Conservation (phyloP, 2,888 invertebrate species). For the Caenorhabditis uteleia region DNA sequence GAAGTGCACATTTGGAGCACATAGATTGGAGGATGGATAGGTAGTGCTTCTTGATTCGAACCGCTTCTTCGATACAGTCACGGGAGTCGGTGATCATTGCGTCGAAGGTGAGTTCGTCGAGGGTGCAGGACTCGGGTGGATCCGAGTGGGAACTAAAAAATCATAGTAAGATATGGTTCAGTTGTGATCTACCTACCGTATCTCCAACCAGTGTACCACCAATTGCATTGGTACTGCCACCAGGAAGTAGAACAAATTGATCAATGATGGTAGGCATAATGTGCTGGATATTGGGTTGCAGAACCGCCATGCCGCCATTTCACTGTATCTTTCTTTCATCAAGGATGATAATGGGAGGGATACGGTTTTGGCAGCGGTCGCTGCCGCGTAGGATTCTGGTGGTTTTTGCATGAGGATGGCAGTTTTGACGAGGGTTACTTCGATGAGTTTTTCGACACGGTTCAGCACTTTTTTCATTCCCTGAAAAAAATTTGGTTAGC, state of each 20-base stretch:
- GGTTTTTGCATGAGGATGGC: conserved; percentile 50
- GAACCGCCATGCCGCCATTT: conserved; percentile 60
- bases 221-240: conserved; percentile 86
- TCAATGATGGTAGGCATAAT: conserved; percentile 85
- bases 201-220: conserved; percentile 81
- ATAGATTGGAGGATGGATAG: conserved; percentile 26
- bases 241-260: conserved; percentile 83
- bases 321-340: conserved; percentile 36
- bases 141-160: conserved; percentile 9
- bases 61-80: conserved; percentile 85
- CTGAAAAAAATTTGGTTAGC: conserved; percentile 7
- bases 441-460: conserved; percentile 77
- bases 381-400: conserved; percentile 51
- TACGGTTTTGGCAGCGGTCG: conserved; percentile 29
- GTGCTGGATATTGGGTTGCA: conserved; percentile 1
- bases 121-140: conserved; percentile 75
- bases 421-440: conserved; percentile 66
- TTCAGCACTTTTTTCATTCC: conserved; percentile 80
- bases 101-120: conserved; percentile 59
- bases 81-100: conserved; percentile 85
- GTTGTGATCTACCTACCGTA: conserved; percentile 13
- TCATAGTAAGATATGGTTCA: no score
- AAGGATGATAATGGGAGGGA: no score
- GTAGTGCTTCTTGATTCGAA: conserved; percentile 69
- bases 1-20: conserved; percentile 31